These are phyloP conservation scores for Cyclopterus lumpus DNA, from an alignment of 2,797 vertebrate species.

Conservation along the genomic window DNA sequence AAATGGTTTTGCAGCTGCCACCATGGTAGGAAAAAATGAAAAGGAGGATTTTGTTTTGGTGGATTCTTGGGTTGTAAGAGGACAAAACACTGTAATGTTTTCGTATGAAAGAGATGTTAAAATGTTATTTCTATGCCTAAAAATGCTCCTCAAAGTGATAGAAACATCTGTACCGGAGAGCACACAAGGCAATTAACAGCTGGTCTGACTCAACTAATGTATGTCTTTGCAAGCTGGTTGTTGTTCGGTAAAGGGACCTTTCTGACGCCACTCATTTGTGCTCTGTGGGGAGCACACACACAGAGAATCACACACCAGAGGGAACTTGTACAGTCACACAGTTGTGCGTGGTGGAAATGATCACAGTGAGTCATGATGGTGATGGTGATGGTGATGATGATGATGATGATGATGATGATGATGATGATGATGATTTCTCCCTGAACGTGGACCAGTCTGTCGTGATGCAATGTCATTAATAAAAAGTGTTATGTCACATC, in stretches of 20 bases:
- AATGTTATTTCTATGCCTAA: conserved; percentile 42
- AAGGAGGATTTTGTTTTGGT: background rate
- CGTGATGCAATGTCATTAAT: conserved; percentile 96
- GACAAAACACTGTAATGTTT: conserved; percentile 22
- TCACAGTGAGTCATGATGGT: conserved; percentile 59
- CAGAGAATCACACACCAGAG: conserved; percentile 36
- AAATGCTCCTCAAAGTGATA: conserved; percentile 45
- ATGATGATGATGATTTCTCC: conserved; percentile 64
- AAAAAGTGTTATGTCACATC: conserved; percentile 91
- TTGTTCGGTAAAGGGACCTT: conserved; percentile 25
- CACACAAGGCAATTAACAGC: conserved; percentile 59
- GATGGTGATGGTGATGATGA: conserved; percentile 57
- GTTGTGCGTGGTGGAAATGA: conserved; percentile 50
- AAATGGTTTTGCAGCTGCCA: conserved; percentile 29
- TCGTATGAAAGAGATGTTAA: conserved; percentile 27
- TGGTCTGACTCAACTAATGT: conserved; percentile 37
- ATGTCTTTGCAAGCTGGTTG: conserved; percentile 45
- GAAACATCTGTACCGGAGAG: conserved; percentile 56
- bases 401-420: conserved; percentile 59
- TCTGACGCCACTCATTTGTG: conserved; percentile 39
- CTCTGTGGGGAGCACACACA: conserved; percentile 35
- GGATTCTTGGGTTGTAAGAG: conserved; percentile 27
- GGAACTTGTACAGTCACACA: conserved; percentile 56
- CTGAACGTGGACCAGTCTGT: conserved; percentile 89
- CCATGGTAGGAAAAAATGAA: background rate